These are phyloP conservation scores for Metaphire vulgaris DNA, from an alignment of 1,140 invertebrate genomes.

Conservation along the genomic window DNA sequence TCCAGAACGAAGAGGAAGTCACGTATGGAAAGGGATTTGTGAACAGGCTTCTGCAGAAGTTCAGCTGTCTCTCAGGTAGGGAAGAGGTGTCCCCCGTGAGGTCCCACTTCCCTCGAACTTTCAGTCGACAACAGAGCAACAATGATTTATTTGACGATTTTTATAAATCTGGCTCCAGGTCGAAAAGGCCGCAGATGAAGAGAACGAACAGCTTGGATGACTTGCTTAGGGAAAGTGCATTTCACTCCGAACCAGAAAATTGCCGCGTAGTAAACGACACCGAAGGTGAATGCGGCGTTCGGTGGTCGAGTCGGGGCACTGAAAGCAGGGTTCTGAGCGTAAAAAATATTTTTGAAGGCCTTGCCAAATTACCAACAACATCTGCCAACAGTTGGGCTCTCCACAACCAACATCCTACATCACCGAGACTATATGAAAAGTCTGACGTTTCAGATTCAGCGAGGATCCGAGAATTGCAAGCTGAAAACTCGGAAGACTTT, in stretches of 20 bases:
- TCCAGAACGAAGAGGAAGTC: background rate
- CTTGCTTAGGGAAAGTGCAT: background rate
- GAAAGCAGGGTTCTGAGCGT: background rate
- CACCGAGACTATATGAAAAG: background rate
- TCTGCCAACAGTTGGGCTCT: background rate
- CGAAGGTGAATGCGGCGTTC: background rate
- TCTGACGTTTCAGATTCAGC: background rate
- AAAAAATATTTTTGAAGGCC: background rate
- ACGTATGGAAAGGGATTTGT: constrained; percentile 12
- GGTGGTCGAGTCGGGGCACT: background rate
- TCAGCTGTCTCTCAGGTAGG: background rate
- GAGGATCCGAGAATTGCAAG: too few species aligned
- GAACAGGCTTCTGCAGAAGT: constrained; percentile 1
- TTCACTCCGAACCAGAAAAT: background rate
- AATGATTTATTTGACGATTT: background rate
- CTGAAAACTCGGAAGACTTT: too few species aligned
- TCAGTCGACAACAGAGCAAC: background rate
- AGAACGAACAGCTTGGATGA: background rate
- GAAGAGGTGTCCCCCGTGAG: background rate
- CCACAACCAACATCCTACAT: background rate
- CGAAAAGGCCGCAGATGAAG: background rate
- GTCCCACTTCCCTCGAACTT: background rate
- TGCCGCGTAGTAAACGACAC: background rate
- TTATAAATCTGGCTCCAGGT: background rate
- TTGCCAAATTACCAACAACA: background rate